Percentiles rank a stretch among this genome's conserved stretches.
Conservation (phyloP, 2,113 vertebrate genomes). For the Tragelaphus buxtoni region DNA sequence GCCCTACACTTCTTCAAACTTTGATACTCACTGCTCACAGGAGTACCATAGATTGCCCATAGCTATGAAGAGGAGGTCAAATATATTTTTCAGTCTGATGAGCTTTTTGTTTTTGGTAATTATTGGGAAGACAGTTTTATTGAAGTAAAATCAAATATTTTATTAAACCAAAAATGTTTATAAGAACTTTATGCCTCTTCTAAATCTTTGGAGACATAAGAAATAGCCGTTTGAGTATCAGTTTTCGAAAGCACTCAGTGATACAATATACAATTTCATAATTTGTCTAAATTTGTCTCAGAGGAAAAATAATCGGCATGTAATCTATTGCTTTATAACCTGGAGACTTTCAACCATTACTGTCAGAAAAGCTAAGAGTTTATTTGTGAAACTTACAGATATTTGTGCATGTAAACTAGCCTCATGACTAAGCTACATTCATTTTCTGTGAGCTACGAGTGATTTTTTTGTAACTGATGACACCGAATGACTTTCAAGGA, state of each 20-base stretch:
- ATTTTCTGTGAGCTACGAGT: neutral
- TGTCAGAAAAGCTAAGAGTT: neutral
- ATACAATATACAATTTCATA: neutral
- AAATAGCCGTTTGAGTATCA: neutral
- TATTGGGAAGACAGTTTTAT: neutral
- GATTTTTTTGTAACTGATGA: neutral
- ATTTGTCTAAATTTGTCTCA: slow-evolving; percentile 3
- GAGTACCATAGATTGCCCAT: neutral
- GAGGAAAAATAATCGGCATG: neutral
- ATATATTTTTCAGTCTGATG: neutral
- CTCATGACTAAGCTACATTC: neutral
- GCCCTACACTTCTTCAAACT: neutral
- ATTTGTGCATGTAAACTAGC: neutral
- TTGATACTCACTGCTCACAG: neutral
- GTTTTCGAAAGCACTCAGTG: neutral
- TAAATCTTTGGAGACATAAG: slow-evolving; percentile 3
- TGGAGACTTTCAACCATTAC: neutral
- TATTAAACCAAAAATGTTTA: slow-evolving; percentile 8
- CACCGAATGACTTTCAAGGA: neutral
- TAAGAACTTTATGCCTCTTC: neutral
- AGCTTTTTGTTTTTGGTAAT: neutral
- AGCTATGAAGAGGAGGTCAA: neutral
- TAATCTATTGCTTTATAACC: neutral
- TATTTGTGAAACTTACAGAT: neutral
- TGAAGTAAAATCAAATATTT: neutral